These are phyloP conservation scores for Mermis nigrescens DNA, from an alignment of 2,888 invertebrate genomes.

Conservation along the genomic window DNA sequence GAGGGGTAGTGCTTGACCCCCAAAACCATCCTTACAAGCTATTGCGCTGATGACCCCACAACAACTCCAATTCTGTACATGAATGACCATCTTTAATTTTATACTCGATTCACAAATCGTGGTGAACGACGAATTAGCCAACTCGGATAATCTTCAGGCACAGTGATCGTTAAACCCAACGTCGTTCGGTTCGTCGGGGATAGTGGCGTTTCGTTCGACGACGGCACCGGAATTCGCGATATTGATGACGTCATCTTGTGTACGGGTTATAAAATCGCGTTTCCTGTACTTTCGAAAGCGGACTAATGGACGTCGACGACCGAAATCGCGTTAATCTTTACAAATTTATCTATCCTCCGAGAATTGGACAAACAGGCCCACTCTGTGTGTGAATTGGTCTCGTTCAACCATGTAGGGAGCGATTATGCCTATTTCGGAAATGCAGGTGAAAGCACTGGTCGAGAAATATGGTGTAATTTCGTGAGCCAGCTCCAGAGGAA, in stretches of 20 bases:
- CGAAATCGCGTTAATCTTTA: constrained; percentile 26
- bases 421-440: constrained; percentile 36
- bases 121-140: constrained; percentile 38
- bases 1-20: no score
- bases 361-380: constrained; percentile 22
- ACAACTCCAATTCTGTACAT: no score
- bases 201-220: constrained; percentile 28
- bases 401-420: constrained; percentile 37
- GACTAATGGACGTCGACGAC: constrained; percentile 20
- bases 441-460: no score
- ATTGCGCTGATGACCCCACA: no score
- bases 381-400: constrained; percentile 27
- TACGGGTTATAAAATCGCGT: constrained; percentile 36
- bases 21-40: no score
- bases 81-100: no score
- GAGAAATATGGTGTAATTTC: no score
- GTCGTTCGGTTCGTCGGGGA: constrained; percentile 25
- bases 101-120: no score
- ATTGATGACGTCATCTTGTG: constrained; percentile 32
- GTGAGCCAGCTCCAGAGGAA: no score
- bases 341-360: constrained; percentile 35
- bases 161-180: constrained; percentile 29
- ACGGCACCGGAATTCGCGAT: constrained; percentile 22
- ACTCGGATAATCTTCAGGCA: constrained; percentile 35
- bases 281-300: constrained; percentile 29